Conservation (phyloP, 2,888 invertebrate species). For the Sphaerophoria taeniata region DNA sequence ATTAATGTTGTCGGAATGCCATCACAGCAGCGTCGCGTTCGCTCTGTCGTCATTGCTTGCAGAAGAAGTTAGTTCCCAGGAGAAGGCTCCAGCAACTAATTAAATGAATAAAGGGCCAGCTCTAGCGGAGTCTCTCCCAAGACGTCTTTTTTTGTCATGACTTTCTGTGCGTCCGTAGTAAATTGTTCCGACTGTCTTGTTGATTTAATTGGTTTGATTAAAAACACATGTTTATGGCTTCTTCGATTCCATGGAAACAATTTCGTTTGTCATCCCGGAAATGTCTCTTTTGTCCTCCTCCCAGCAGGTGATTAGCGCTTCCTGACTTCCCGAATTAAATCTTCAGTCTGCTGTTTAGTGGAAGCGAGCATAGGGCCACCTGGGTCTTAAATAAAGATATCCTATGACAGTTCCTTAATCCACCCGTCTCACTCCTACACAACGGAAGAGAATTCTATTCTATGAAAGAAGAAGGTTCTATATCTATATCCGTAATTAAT, state of each 20-base stretch:
- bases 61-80: background rate
- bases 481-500: constrained; percentile 60
- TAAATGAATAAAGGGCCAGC: constrained; percentile 54
- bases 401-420: constrained; percentile 17
- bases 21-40: constrained; percentile 11
- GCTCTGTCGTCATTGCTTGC: background rate
- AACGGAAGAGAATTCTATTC: too few relatives aligned
- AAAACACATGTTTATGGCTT: constrained; percentile 64
- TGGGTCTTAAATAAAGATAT: constrained; percentile 33
- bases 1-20: constrained; percentile 55
- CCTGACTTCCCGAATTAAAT: constrained; percentile 43
- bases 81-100: constrained; percentile 31
- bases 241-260: constrained; percentile 37
- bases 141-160: constrained; percentile 25
- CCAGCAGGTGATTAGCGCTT: constrained; percentile 50
- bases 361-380: constrained; percentile 9
- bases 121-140: constrained; percentile 19
- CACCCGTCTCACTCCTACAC: constrained; percentile 17
- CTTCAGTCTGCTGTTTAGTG: background rate
- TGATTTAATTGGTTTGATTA: constrained; percentile 68
- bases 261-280: constrained; percentile 35
- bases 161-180: constrained; percentile 30
- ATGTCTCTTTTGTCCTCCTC: constrained; percentile 1
- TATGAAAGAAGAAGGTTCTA: background rate
- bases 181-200: constrained; percentile 29